phyloP scores from a whole-genome alignment of 2,888 invertebrate species.

The Drosophila rellima region DNA sequence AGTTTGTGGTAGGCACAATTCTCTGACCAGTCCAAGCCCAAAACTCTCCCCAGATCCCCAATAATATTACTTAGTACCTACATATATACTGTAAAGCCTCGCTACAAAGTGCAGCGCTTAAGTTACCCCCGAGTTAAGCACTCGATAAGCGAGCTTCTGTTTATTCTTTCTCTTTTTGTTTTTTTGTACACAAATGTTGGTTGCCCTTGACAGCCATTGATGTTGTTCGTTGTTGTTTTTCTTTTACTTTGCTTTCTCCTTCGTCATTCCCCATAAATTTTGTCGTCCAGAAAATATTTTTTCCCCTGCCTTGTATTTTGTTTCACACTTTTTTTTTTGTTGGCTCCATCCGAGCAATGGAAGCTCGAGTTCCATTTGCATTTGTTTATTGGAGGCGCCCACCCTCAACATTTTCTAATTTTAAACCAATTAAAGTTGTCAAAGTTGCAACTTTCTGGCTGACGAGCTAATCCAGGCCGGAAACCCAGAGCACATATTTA shows the following conservation, averaged over 20 bases:
- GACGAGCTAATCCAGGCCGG: slow-evolving; percentile 66
- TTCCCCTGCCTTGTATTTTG: slow-evolving; percentile 23
- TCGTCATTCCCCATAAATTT: background rate
- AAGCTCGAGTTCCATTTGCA: slow-evolving; percentile 45
- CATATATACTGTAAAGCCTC: slow-evolving; percentile 6
- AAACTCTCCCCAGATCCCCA: background rate
- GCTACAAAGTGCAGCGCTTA: slow-evolving; percentile 45
- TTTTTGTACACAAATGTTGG: slow-evolving; percentile 35
- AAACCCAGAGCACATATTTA: slow-evolving; percentile 58
- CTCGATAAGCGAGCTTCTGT: slow-evolving; percentile 63
- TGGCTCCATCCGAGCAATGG: background rate
- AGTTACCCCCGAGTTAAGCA: slow-evolving; percentile 61
- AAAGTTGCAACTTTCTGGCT: slow-evolving; percentile 60
- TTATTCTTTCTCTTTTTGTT: slow-evolving; percentile 46
- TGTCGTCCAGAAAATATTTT: slow-evolving; percentile 33
- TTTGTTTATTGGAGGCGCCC: slow-evolving; percentile 53
- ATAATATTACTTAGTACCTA: background rate
- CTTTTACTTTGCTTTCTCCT: slow-evolving; percentile 7
- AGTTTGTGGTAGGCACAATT: slow-evolving; percentile 54
- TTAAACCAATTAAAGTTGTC: slow-evolving; percentile 79
- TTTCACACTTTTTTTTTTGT: slow-evolving; percentile 45
- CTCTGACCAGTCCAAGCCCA: slow-evolving; percentile 39
- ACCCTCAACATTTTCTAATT: slow-evolving; percentile 60
- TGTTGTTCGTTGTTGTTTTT: slow-evolving; percentile 27
- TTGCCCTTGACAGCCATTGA: slow-evolving; percentile 70